Base-by-base conservation (phyloP, 2,113 vertebrate species). In the Thalassoma bifasciatum region DNA sequence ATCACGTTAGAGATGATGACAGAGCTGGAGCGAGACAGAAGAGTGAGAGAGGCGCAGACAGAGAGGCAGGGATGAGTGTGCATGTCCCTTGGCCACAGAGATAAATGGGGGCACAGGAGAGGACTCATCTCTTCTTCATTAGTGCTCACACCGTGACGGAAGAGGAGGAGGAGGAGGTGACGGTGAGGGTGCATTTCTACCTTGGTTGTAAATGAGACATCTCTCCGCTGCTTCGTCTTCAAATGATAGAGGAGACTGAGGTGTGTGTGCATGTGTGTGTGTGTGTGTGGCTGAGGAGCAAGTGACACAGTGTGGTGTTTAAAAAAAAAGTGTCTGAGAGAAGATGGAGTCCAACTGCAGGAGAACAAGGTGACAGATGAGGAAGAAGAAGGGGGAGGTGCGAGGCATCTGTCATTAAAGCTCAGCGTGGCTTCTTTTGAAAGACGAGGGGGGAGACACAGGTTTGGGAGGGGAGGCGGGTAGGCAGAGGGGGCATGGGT, bases 61-160 rank as follows among this genome's bases (percentile, higher is more conserved):
- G 60, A 69, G 73, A 68, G 75, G 71, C 54, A 68, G 75, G 81
- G 53, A 86, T 75, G 72, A 84, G 77, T 44, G 65, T 77, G 69
- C 37, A 51, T 67, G 81, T 89, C 82, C 80, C 88, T 59, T 69
- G 77, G 85, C 66, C 54, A 60, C 87, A 53, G 82, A 90, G 84
- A 92, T 90, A 91, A 93, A 93, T 92, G 89, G 85, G 83, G 86
- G 86, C 90, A 86, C 81, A 75, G 86, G 74, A 81, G 88, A 92
- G 85, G 87, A 92, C 84, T 92, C 90, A 87, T 92, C 90, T 90
- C 90, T 88, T 89, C 92, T 92, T 93, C 92, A 93, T 93, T 93
- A 93, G 87, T 86, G 89, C 85, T 90, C 88, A 88, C 83, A 91
- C 90, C 82, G 75, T 92, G 92, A 91, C 88, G 83, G 77, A 81